Evolutionary conservation across 2,797 vertebrate genomes (phyloP), one percentile per base, ranked within the genome.

Genomic region (Catamblyrhynchus diadema): DNA sequence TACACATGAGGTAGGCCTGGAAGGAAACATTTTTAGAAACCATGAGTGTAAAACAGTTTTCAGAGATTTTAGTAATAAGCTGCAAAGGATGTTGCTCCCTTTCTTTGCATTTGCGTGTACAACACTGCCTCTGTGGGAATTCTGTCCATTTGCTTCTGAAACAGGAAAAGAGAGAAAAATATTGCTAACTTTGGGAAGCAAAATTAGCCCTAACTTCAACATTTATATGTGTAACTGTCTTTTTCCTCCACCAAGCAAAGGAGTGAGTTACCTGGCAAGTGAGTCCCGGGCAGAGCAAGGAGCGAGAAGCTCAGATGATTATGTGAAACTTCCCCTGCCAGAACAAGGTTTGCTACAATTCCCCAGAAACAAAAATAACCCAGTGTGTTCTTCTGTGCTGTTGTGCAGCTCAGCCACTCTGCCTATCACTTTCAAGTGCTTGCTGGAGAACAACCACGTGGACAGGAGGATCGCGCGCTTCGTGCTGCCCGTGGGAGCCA

Each of bases 391-490:
- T 59, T 48, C 32, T 73, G 20, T 44, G 25, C 53, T 87, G 44
- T 88, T 39, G 9, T 93, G 17, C 97, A 99, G 99, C 97, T 99
- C 99, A 83, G 99, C 99, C 98, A 99, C 99, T 5, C 97, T 99
- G 98, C 99, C 99, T 98, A 99, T 99, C 98, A 99, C 99, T 96
- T 99, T 99, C 96, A 99, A 99, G 98, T 99, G 99, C 98, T 99
- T 99, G 95, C 98, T 99, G 82, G 99, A 99, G 96, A 99, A 99
- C 97, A 99, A 99, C 93, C 99, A 99, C 78, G 99, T 99, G 5
- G 99, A 99, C 97, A 97, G 99, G 69, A 98, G 99, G 83, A 98
- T 99, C 35, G 99, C 99, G 7, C 99, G 99, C 94, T 99, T 99
- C 1, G 99, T 99, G 97, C 98, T 99, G 96, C 99, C 99, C 0